These are phyloP conservation scores for Desmodus rotundus DNA, from an alignment of 2,113 vertebrate species.

Conservation along the genomic window DNA sequence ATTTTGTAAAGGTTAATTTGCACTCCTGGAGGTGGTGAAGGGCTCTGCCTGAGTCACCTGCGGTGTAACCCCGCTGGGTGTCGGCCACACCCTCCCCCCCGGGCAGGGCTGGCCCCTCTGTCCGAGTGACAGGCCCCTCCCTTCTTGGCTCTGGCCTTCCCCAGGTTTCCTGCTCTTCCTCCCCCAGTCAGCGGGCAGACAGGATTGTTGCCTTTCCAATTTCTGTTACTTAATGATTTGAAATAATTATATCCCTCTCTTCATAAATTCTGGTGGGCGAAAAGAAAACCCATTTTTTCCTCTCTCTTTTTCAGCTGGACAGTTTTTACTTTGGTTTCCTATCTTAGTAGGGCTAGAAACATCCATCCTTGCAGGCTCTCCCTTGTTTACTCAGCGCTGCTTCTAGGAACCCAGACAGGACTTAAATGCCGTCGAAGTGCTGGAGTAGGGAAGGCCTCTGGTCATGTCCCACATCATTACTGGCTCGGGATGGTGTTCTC, in stretches of 20 bases:
- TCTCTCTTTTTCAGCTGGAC: background rate
- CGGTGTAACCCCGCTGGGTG: background rate
- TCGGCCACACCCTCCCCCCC: background rate
- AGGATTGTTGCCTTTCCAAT: background rate
- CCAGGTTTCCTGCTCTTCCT: accelerated
- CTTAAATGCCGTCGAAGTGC: background rate
- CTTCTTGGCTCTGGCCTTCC: background rate
- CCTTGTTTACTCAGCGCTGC: background rate
- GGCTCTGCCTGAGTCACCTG: background rate
- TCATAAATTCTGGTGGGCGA: background rate
- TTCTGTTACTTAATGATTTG: background rate
- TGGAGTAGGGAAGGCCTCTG: background rate
- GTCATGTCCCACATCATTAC: background rate
- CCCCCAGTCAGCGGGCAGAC: background rate
- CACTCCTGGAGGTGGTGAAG: slow-evolving; percentile 24
- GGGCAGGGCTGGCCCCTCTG: background rate
- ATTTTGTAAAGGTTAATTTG: slow-evolving; percentile 71
- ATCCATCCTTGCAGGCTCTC: background rate
- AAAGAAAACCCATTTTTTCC: background rate
- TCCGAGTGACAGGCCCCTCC: background rate
- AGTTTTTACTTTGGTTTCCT: background rate
- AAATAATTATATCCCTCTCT: background rate
- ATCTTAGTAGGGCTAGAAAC: background rate
- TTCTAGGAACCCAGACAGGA: background rate
- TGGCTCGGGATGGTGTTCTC: background rate